phyloP scores from a whole-genome alignment of 2,797 vertebrate species.

The Muscicapa comitata region DNA sequence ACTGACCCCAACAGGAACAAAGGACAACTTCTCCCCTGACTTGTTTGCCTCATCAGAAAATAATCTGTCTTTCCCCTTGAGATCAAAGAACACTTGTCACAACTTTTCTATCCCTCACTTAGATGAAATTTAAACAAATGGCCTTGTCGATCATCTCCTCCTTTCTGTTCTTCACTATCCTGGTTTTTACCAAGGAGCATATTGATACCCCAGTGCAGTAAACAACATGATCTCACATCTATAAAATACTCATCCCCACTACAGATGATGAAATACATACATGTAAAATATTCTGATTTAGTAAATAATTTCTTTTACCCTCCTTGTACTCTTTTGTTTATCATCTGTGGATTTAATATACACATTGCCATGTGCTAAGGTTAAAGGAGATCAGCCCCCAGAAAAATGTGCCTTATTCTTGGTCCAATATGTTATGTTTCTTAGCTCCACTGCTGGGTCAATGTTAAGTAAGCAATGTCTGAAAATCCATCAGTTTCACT shows the following conservation, averaged over 20 bases:
- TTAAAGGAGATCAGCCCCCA: not conserved
- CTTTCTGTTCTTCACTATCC: not conserved
- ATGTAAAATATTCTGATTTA: not conserved
- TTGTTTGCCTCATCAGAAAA: not conserved
- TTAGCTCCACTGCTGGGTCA: not conserved
- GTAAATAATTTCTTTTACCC: not conserved
- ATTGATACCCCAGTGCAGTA: not conserved
- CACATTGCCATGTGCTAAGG: not conserved
- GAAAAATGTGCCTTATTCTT: not conserved
- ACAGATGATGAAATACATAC: not conserved
- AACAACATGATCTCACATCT: not conserved
- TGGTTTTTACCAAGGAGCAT: not conserved
- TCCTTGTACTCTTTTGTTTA: not conserved
- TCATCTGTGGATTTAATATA: not conserved
- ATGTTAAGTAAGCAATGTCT: not conserved
- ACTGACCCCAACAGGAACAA: not conserved
- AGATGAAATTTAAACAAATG: constrained; percentile 1
- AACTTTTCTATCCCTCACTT: not conserved
- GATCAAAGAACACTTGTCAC: constrained; percentile 1
- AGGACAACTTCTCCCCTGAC: not conserved
- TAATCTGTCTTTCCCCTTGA: not conserved
- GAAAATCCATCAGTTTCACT: not conserved
- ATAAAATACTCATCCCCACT: not conserved
- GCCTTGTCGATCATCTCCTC: not conserved
- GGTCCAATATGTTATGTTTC: not conserved